Conservation (phyloP, 1,140 invertebrate genomes). For the Nomia melanderi region DNA sequence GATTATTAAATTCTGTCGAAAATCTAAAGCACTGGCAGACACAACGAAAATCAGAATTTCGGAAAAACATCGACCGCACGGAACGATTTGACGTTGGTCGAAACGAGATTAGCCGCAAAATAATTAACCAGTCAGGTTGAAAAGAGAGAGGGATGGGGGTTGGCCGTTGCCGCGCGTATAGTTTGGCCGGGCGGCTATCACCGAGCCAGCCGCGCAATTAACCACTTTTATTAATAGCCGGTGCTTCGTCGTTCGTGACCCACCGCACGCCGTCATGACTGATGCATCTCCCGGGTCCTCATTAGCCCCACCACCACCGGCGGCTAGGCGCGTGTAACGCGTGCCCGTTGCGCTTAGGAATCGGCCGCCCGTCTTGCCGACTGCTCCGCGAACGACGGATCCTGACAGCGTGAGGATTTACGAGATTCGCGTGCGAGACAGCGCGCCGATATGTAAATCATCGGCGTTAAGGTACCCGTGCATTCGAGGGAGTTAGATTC, state of each 20-base stretch:
- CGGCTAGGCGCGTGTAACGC: constrained; percentile 14
- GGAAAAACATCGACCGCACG: too few relatives aligned
- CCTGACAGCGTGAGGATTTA: too few relatives aligned
- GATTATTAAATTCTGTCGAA: too few relatives aligned
- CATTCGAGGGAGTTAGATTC: too few relatives aligned
- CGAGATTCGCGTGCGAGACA: constrained; percentile 2
- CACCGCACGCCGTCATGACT: constrained; percentile 12
- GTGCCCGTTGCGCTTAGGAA: too few relatives aligned
- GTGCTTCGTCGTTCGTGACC: constrained; percentile 2
- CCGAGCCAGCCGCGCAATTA: constrained; percentile 11
- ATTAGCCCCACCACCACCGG: not conserved
- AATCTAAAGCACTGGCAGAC: too few relatives aligned
- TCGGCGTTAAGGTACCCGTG: too few relatives aligned
- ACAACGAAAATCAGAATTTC: too few relatives aligned
- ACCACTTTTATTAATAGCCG: constrained; percentile 46
- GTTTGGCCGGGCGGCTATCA: not conserved
- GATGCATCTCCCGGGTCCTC: constrained; percentile 33
- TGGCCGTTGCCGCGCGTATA: not conserved
- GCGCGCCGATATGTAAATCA: constrained; percentile 35
- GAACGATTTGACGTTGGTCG: not conserved
- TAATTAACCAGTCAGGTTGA: not conserved
- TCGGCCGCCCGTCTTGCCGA: too few relatives aligned
- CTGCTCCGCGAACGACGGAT: too few relatives aligned
- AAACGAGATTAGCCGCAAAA: not conserved
- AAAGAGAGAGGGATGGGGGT: too few relatives aligned